Conservation (phyloP, 2,113 vertebrate species). For the Heterotis niloticus region DNA sequence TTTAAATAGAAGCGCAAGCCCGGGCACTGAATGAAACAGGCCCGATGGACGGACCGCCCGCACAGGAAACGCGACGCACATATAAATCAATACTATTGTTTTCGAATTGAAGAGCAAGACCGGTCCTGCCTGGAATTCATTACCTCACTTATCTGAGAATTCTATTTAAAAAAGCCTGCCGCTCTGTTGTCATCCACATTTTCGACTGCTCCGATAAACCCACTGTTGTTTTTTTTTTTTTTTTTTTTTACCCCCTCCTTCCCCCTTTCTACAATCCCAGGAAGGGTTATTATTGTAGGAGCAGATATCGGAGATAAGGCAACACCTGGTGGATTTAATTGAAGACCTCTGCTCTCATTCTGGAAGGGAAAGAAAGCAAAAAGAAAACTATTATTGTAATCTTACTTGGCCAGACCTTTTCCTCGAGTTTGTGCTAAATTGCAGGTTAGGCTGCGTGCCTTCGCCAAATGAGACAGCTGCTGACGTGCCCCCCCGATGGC, state of each 20-base stretch:
- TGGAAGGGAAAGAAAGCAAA: constrained; percentile 36
- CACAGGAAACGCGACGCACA: constrained; percentile 59
- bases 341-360: constrained; percentile 35
- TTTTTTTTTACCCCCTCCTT: neutral
- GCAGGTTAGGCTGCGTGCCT: constrained; percentile 32
- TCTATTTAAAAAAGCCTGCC: constrained; percentile 45
- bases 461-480: constrained; percentile 38
- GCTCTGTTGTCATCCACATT: constrained; percentile 34
- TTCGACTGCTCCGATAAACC: constrained; percentile 36
- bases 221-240: constrained; percentile 25
- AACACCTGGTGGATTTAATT: constrained; percentile 41
- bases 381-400: constrained; percentile 36
- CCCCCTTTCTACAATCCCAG: constrained; percentile 24
- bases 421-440: constrained; percentile 13
- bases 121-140: constrained; percentile 57
- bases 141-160: constrained; percentile 52
- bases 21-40: constrained; percentile 46
- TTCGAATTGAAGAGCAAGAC: constrained; percentile 51
- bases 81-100: constrained; percentile 61
- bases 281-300: constrained; percentile 37
- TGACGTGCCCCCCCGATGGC: constrained; percentile 17
- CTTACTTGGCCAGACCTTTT: constrained; percentile 22
- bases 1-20: constrained; percentile 36
- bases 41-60: constrained; percentile 55
- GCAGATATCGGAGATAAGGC: constrained; percentile 36